Evolutionary conservation across 2,797 vertebrate genomes (phyloP).

Genomic region (Caiman crocodilus): DNA sequence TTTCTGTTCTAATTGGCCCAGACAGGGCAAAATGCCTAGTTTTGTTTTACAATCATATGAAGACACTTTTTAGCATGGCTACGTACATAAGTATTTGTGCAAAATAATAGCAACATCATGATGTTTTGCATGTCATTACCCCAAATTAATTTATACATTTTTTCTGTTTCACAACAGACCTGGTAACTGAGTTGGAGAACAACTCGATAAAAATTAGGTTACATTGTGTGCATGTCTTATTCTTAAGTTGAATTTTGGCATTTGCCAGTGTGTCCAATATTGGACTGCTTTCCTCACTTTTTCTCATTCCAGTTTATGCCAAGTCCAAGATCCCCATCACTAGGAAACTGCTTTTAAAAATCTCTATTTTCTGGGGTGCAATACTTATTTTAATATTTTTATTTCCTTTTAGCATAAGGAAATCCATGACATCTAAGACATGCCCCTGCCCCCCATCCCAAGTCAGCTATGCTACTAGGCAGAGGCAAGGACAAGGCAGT

Average conservation of each 20-base stretch:
- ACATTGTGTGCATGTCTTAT: neutral
- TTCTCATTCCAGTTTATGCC: neutral
- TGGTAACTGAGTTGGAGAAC: neutral
- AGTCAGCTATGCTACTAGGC: no score
- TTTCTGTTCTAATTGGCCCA: neutral
- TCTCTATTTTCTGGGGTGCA: neutral
- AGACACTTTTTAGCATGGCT: neutral
- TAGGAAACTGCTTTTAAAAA: fast-evolving
- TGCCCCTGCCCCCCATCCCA: no score
- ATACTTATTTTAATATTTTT: neutral
- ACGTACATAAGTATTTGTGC: no score
- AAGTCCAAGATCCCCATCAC: neutral
- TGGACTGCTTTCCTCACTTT: neutral
- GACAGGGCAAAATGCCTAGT: neutral
- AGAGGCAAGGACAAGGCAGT: no score
- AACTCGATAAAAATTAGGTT: neutral
- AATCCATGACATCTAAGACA: no score
- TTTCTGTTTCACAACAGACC: neutral
- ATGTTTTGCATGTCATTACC: neutral
- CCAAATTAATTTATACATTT: fast-evolving
- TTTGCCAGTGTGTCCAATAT: neutral
- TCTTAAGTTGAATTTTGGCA: neutral
- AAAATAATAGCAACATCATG: neutral
- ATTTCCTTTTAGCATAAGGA: no score
- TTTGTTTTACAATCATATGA: neutral